Conservation (phyloP, 2,113 vertebrate genomes). For the Ondatra zibethicus region DNA sequence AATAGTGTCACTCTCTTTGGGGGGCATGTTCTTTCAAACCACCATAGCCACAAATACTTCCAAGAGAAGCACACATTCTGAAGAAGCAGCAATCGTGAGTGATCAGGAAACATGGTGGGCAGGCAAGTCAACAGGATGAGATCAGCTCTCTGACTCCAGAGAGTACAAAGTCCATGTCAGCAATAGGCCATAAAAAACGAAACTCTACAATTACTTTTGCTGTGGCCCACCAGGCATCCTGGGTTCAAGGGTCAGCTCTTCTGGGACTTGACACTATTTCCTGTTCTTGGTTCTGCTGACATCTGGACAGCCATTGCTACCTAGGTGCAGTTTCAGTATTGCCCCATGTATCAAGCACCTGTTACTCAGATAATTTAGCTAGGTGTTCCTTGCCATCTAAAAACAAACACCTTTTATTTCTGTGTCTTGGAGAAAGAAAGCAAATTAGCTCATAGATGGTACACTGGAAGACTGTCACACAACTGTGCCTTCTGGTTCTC, state of each 20-base stretch:
- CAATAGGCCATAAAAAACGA: background rate
- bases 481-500: background rate
- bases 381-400: background rate
- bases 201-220: background rate
- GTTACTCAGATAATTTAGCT: background rate
- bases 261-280: background rate
- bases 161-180: background rate
- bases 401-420: background rate
- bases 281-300: background rate
- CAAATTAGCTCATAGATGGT: background rate
- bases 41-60: background rate
- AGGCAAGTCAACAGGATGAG: background rate
- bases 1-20: too few relatives aligned
- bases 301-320: background rate
- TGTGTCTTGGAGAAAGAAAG: background rate
- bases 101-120: background rate
- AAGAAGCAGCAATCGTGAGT: conserved; percentile 5
- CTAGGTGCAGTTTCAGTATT: background rate
- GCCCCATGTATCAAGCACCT: background rate
- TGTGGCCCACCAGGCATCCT: background rate
- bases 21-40: too few relatives aligned
- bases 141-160: background rate
- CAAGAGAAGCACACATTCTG: background rate
- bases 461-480: background rate
- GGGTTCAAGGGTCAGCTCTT: background rate